Conservation (phyloP, 2,888 invertebrate species). For the Meghimatium bilineatum region DNA sequence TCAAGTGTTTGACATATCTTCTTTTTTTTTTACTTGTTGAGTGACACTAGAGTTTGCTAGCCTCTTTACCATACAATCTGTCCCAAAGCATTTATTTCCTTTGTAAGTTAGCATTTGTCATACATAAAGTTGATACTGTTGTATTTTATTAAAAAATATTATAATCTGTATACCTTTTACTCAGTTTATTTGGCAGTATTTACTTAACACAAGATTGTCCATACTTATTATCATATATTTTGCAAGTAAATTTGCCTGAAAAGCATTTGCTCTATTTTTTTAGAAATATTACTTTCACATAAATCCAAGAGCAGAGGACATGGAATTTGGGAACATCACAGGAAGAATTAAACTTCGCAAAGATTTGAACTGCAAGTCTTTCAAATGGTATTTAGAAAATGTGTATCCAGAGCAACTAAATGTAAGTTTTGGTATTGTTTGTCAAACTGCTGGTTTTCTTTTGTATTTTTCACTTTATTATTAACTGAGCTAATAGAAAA, state of each 20-base stretch:
- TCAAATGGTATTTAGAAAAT: slow-evolving; percentile 53
- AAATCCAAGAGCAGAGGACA: slow-evolving; percentile 80
- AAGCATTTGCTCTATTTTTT: background rate
- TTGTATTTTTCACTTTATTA: background rate
- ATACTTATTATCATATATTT: background rate
- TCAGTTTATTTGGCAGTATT: no score
- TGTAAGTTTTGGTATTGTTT: slow-evolving; percentile 14
- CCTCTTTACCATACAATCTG: no score
- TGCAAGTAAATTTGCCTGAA: background rate
- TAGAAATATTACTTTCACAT: slow-evolving; percentile 86
- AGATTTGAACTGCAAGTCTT: slow-evolving; percentile 51
- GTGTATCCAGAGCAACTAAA: slow-evolving; percentile 52
- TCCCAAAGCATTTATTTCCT: no score
- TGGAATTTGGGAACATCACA: slow-evolving; percentile 86
- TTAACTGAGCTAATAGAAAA: no score
- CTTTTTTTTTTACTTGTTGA: no score
- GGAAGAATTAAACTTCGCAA: slow-evolving; percentile 48
- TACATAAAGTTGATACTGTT: no score
- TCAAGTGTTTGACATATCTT: no score
- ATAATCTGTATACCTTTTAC: no score
- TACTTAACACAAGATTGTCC: no score
- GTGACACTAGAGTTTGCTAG: no score
- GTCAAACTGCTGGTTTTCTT: background rate
- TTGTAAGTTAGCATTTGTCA: no score
- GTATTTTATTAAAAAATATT: no score